Base-by-base conservation (phyloP, 2,888 invertebrate species). In the Autographa gamma region DNA sequence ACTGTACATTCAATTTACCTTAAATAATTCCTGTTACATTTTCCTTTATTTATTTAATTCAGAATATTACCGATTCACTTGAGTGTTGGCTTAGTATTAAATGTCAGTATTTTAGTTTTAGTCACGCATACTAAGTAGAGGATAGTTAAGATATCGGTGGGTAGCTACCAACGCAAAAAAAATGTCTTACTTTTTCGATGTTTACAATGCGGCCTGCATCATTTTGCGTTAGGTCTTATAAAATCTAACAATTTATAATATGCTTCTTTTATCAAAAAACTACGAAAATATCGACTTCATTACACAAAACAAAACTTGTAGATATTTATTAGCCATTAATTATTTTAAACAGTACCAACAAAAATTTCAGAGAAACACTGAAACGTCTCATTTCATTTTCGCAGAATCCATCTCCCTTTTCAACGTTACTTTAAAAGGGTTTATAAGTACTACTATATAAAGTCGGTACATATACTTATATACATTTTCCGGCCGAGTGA, bases 401-500 rank as follows among this genome's bases (percentile, higher is more conserved):
- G n/a, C 8, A 16, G 48, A 48, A 48, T 48, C 2, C n/a, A 1
- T 6, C 48, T n/a, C 48, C n/a, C 32, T 18, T 52, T 18, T 7
- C 16, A 19, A 19, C 8, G 19, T 43, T 19, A 16, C 25, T 48
- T 52, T 41, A 19, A 16, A 71, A 71, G 6, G n/a, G 13, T 56
- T 34, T 60, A 63, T n/a, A n/a, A 48, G 48, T 74, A 66, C 65
- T 43, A 68, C 52, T 85, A 85, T 79, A 81, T 82, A 83, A 77
- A 11, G 11, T 83, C 85, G 85, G 48, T 56, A 13, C 11, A 13
- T 54, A 16, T 19, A 54, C 11, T 5, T 54, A 54, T 54, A 86
- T 85, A 85, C 84, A 88, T 88, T 90, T 90, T 87, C 87, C 86
- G 85, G 83, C 74, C 80, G 86, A 86, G 77, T 87, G 88, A 78